These are phyloP conservation scores for Leptodactylus fuscus DNA, from an alignment of 2,113 vertebrate genomes.

Conservation along the genomic window DNA sequence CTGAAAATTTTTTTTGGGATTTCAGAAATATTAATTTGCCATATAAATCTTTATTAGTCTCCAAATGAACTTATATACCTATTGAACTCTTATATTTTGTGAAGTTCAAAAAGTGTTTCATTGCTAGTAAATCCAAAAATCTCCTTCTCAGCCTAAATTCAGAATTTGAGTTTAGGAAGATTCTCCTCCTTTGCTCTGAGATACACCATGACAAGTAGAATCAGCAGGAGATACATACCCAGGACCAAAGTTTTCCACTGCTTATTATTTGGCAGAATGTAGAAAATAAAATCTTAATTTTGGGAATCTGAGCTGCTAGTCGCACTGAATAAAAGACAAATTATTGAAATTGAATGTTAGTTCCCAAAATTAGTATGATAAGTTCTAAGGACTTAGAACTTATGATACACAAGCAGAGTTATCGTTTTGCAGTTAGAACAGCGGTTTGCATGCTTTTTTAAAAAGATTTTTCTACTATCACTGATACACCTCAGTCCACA, in stretches of 20 bases:
- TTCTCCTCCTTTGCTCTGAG: not conserved
- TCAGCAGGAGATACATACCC: not conserved
- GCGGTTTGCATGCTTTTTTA: too few species aligned
- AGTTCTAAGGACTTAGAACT: too few species aligned
- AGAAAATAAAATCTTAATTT: too few species aligned
- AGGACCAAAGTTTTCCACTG: not conserved
- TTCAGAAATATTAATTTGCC: not conserved
- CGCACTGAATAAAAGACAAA: too few species aligned
- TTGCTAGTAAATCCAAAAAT: not conserved
- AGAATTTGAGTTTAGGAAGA: not conserved
- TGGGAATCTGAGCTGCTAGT: too few species aligned
- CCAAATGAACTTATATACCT: not conserved
- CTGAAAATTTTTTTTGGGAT: not conserved
- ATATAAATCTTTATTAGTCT: constrained; percentile 19
- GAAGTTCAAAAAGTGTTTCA: not conserved
- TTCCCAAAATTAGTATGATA: too few species aligned
- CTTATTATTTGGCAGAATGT: too few species aligned
- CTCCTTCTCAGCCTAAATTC: not conserved
- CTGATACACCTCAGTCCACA: too few species aligned
- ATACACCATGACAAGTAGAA: not conserved
- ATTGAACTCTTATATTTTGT: not conserved
- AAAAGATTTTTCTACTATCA: too few species aligned
- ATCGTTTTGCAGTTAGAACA: too few species aligned
- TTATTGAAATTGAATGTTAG: too few species aligned
- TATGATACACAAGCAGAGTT: too few species aligned